phyloP scores from a whole-genome alignment of 2,797 vertebrate species.

The Pseudocheirus occidentalis region DNA sequence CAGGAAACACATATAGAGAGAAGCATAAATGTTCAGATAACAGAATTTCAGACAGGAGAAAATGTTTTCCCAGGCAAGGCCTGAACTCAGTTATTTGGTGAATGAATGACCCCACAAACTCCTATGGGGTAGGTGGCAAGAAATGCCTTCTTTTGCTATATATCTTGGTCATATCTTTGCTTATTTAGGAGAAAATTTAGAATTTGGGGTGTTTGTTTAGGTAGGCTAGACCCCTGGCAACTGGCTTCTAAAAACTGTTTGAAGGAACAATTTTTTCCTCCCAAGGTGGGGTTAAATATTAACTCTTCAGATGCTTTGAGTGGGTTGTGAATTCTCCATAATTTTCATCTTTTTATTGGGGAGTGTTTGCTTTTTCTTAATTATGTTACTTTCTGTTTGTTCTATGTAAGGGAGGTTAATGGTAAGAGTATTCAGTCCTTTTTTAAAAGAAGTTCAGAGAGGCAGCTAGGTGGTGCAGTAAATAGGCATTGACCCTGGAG shows the following conservation, averaged over 20 bases:
- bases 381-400: neutral
- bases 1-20: neutral
- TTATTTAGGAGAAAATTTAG: neutral
- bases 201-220: neutral
- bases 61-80: slow-evolving; percentile 1
- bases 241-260: neutral
- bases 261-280: neutral
- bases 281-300: neutral
- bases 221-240: neutral
- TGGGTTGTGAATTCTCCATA: neutral
- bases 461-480: too few relatives aligned
- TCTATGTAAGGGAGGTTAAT: neutral
- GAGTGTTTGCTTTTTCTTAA: neutral
- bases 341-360: neutral
- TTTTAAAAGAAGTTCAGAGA: too few relatives aligned
- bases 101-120: neutral
- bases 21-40: neutral
- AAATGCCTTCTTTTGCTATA: neutral
- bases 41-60: slow-evolving; percentile 13
- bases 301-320: neutral
- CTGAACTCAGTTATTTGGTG: slow-evolving; percentile 1
- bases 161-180: neutral
- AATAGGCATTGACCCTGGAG: too few relatives aligned
- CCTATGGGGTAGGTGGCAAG: neutral
- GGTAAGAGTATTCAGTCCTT: neutral